phyloP scores from a whole-genome alignment of 2,888 invertebrate species.

The Calliphora vomitoria region DNA sequence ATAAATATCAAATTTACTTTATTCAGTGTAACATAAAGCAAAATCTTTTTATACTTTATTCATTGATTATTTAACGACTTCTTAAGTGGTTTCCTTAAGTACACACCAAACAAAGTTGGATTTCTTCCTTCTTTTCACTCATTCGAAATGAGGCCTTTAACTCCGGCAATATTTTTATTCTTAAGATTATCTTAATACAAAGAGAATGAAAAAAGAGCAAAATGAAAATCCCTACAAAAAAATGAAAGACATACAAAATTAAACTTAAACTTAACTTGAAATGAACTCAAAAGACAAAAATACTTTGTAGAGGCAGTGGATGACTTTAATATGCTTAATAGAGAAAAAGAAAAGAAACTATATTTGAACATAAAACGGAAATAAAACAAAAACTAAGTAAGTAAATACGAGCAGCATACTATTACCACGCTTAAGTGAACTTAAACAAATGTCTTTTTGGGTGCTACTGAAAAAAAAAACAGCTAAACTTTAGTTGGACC shows the following conservation, averaged over 20 bases:
- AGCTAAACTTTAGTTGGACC: constrained; percentile 46
- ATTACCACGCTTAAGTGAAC: constrained; percentile 64
- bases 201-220: constrained; percentile 24
- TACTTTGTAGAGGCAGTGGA: constrained; percentile 1
- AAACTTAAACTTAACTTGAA: constrained; percentile 53
- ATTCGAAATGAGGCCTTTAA: constrained; percentile 54
- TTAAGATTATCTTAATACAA: constrained; percentile 64
- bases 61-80: constrained; percentile 85
- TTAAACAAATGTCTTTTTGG: constrained; percentile 55
- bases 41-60: constrained; percentile 67
- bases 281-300: constrained; percentile 47
- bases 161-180: constrained; percentile 19
- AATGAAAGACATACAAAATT: constrained; percentile 39
- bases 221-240: constrained; percentile 23
- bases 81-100: constrained; percentile 84
- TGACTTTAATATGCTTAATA: constrained; percentile 57
- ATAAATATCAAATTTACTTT: constrained; percentile 21
- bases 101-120: constrained; percentile 76
- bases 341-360: constrained; percentile 31
- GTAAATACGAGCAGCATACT: constrained; percentile 42
- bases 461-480: neutral
- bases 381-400: constrained; percentile 23
- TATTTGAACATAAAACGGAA: constrained; percentile 29
- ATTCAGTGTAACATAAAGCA: neutral
- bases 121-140: constrained; percentile 36